Evolutionary conservation across 2,797 vertebrate species (phyloP).

Genomic region (Margarornis squamiger): DNA sequence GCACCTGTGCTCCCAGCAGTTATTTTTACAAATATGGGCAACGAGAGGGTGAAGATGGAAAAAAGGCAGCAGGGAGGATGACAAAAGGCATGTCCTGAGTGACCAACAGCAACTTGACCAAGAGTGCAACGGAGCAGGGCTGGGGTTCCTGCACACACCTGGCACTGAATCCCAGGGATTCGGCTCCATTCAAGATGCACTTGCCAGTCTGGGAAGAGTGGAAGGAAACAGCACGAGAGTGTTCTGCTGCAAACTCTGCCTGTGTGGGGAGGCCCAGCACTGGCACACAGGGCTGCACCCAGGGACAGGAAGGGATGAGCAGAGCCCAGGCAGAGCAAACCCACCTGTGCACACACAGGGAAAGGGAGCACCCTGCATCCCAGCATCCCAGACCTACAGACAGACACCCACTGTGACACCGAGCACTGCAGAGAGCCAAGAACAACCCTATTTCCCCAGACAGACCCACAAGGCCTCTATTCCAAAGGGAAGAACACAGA

Average conservation of each 20-base stretch:
- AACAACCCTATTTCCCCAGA: fast-evolving
- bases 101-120: neutral
- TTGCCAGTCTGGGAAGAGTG: fast-evolving
- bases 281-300: neutral
- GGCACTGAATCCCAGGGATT: neutral
- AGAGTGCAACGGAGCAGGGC: fast-evolving
- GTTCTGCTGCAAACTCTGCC: neutral
- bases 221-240: fast-evolving
- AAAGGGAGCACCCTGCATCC: fast-evolving
- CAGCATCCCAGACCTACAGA: fast-evolving
- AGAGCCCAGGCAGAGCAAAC: neutral
- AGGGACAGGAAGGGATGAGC: fast-evolving
- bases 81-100: neutral
- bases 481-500: neutral
- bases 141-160: neutral
- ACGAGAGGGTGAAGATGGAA: neutral
- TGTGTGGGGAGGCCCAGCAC: fast-evolving
- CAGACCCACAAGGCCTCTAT: neutral
- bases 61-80: fast-evolving
- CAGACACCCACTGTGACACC: fast-evolving
- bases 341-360: neutral
- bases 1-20: neutral
- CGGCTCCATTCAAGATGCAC: neutral
- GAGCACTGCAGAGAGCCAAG: neutral
- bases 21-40: neutral